phyloP scores from a whole-genome alignment of 2,888 invertebrate species.

The Laothoe populi region DNA sequence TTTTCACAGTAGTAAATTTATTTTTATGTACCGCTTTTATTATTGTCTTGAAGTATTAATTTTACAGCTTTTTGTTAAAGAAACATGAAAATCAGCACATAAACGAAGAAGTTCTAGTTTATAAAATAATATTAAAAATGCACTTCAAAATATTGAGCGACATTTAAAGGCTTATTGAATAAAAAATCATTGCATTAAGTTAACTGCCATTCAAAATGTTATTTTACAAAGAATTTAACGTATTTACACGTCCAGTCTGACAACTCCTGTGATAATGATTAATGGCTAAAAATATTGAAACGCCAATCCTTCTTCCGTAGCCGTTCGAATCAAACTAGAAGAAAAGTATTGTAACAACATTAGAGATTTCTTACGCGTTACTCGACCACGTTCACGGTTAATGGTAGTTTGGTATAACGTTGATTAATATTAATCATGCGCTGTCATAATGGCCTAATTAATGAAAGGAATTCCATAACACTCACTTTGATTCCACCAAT shows the following conservation, averaged over 20 bases:
- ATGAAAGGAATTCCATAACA: conserved; percentile 47
- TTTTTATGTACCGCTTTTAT: too few relatives aligned
- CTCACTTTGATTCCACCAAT: conserved; percentile 40
- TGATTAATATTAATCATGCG: conserved; percentile 51
- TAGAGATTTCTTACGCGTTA: conserved; percentile 31
- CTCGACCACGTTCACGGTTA: conserved; percentile 35
- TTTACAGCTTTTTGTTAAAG: too few relatives aligned
- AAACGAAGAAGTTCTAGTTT: too few relatives aligned
- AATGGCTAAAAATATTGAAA: conserved; percentile 31
- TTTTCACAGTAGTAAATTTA: too few relatives aligned
- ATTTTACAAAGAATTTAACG: neutral
- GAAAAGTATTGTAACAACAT: conserved; percentile 29
- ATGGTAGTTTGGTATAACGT: conserved; percentile 44
- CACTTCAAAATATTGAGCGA: too few relatives aligned
- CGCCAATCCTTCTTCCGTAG: neutral
- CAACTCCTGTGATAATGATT: conserved; percentile 24
- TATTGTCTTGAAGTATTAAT: too few relatives aligned
- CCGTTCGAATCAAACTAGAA: conserved; percentile 1
- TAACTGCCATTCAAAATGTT: neutral
- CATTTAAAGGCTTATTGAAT: too few relatives aligned
- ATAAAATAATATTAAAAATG: neutral
- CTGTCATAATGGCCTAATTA: conserved; percentile 48
- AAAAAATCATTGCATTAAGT: conserved; percentile 4
- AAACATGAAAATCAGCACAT: too few relatives aligned
- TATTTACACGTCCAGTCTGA: conserved; percentile 5